Evolutionary conservation across 1,140 invertebrate genomes (phyloP), one percentile per base, ranked within the genome.

Genomic region (Pseudoatta argentina): DNA sequence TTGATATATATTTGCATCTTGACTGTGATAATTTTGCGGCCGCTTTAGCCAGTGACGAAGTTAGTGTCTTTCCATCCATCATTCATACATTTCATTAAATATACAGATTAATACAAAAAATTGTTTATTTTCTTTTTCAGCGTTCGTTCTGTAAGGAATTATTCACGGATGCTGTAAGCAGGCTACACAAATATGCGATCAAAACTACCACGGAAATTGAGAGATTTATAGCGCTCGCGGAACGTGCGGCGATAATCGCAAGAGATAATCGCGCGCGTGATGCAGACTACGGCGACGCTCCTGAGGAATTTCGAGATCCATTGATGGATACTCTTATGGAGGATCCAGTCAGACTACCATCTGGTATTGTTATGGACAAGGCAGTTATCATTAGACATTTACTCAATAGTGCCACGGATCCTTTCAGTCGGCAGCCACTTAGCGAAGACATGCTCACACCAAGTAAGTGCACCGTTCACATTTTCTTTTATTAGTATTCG

Each of bases 321-420:
- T 95, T 99, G 1, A 99, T 99, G 99, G 98, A 99, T 92, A 99
- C 99, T 0, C 94, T 99, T 24, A 99, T 99, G 99, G 97, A 97
- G 1, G 98, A 99, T 94, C 99, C 99, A 3, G 99, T 99, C 0
- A 96, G 97, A 82, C 95, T 99, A 85, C 99, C 99, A 12, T 98
- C 98, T 79, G 99, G 99, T 81, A 98, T 98, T 91, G 96, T 99
- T 3, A 99, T 99, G 98, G 99, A 99, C 95, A 96, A 98, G 67
- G 97, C 98, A 39, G 98, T 99, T 86, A 99, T 99, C 73, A 96
- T 98, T 88, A 96, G 98, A 79, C 99, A 99, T 96, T 96, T 99
- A 92, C 96, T 99, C 67, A 99, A 99, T 94, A 99, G 98, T 90
- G 97, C 97, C 89, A 99, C 98, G 1, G 99, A 99, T 96, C 99